Evolutionary conservation across 1,140 invertebrate genomes (phyloP).

Genomic region (Cotesia typhae): DNA sequence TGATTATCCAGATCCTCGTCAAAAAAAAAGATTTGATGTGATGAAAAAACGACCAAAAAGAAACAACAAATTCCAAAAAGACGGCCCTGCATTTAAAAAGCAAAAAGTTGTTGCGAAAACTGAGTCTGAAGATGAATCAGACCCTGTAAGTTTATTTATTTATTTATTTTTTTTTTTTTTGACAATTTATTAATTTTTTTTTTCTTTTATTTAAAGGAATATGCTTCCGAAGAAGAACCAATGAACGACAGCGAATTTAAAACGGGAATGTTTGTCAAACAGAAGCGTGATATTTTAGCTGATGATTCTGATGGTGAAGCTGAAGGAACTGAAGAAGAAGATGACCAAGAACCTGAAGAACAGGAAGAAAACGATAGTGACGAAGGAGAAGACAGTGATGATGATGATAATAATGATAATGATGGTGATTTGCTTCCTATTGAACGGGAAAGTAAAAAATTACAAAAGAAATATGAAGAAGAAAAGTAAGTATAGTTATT

Average conservation of each 20-base stretch:
- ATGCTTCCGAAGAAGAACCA: not conserved
- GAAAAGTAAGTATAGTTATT: constrained; percentile 56
- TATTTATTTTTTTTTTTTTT: not conserved
- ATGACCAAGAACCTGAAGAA: not conserved
- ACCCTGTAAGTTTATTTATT: not conserved
- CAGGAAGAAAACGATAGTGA: not conserved
- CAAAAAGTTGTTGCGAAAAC: not conserved
- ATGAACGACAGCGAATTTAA: not conserved
- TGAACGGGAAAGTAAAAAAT: constrained; percentile 84
- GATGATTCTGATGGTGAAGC: not conserved
- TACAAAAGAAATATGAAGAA: constrained; percentile 70
- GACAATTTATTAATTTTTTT: too few relatives aligned
- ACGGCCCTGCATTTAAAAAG: not conserved
- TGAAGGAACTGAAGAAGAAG: not conserved
- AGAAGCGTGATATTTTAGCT: not conserved
- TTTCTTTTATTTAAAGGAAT: not conserved
- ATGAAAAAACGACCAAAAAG: not conserved
- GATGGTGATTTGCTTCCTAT: constrained; percentile 82
- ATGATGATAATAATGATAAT: constrained; percentile 46
- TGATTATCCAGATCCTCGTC: not conserved
- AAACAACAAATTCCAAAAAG: not conserved
- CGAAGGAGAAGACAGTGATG: not conserved
- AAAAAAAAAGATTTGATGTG: not conserved
- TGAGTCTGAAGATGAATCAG: constrained; percentile 1
- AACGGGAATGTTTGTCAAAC: not conserved